Base-by-base conservation (phyloP, 2,888 invertebrate genomes). In the Autographa pulchrina region DNA sequence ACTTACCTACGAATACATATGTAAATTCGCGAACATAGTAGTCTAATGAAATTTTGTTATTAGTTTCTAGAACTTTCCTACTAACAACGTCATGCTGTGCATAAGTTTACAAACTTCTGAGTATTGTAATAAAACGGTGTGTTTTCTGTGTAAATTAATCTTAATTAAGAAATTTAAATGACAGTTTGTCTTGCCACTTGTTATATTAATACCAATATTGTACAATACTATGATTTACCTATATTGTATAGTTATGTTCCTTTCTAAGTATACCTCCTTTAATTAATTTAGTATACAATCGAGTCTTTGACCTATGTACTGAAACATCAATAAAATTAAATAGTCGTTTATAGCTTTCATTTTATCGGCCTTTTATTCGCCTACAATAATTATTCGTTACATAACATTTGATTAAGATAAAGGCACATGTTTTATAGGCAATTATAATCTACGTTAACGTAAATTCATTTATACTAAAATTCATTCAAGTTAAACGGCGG, bases 401-500 rank as follows among this genome's bases (percentile, higher is more conserved):
- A 0, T 11, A 38, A 0, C 25, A 25, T 35, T 35, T 35, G 35
- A 41, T 41, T 41, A 13, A 41, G 41, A 13, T 41, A 41, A 41
- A 41, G 13, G 14, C 14, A 38, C 1, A 11, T 43, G 16, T 43
- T 14, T 43, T 43, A 43, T 16, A 16, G 16, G 16, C 43, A 43
- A 16, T 48, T 48, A 48, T n/a, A 48, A 20, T 11, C 13, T 20
- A 54, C 20, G 20, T 20, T 18, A 32, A 25, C 54, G 56, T 54
- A 43, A 2, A 52, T 71, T 54, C 9, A 75, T 8, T n/a, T 52
- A n/a, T 25, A 64, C n/a, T 43, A n/a, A 13, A 48, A 25, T 2
- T 58, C 35, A 66, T 59, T 56, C 18, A 41, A 59, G 48, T 54
- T 32, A 48, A 60, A 62, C 35, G 16, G 9, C 14, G 18, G 68